These are phyloP conservation scores for Lanistes nyassanus DNA, from an alignment of 1,140 invertebrate species.

Conservation along the genomic window DNA sequence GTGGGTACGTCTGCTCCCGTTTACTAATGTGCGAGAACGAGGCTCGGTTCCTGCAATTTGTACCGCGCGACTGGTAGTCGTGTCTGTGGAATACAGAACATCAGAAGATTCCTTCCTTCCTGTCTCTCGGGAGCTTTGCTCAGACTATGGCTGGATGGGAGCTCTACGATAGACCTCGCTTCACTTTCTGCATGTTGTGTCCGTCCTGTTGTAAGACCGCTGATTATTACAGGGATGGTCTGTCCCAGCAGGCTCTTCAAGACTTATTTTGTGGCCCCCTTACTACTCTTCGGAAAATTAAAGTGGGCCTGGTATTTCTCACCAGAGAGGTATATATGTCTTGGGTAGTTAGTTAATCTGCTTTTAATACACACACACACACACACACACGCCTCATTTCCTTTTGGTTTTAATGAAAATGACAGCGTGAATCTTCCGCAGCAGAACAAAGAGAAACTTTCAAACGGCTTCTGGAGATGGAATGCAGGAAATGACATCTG, in stretches of 20 bases:
- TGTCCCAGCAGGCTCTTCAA: too few species aligned
- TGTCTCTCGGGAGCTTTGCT: neutral
- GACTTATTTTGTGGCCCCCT: too few species aligned
- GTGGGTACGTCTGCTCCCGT: neutral
- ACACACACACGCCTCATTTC: too few species aligned
- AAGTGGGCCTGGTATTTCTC: too few species aligned
- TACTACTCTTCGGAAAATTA: too few species aligned
- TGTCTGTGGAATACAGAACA: neutral
- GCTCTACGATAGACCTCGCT: neutral
- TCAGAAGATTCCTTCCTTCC: neutral
- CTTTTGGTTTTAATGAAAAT: too few species aligned
- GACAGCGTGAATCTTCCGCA: neutral
- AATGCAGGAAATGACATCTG: neutral
- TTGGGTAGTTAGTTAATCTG: too few species aligned
- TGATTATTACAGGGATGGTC: too few species aligned
- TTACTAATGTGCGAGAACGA: slow-evolving; percentile 7
- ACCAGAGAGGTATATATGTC: too few species aligned
- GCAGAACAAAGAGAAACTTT: neutral
- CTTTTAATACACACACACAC: too few species aligned
- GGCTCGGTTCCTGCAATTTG: slow-evolving; percentile 11
- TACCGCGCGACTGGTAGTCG: neutral
- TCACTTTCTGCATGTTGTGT: neutral
- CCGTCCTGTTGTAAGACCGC: neutral
- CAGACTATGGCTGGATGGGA: neutral
- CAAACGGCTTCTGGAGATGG: neutral